These are phyloP conservation scores for Cecidostiba fungosa DNA, from an alignment of 2,888 invertebrate genomes.

Conservation along the genomic window DNA sequence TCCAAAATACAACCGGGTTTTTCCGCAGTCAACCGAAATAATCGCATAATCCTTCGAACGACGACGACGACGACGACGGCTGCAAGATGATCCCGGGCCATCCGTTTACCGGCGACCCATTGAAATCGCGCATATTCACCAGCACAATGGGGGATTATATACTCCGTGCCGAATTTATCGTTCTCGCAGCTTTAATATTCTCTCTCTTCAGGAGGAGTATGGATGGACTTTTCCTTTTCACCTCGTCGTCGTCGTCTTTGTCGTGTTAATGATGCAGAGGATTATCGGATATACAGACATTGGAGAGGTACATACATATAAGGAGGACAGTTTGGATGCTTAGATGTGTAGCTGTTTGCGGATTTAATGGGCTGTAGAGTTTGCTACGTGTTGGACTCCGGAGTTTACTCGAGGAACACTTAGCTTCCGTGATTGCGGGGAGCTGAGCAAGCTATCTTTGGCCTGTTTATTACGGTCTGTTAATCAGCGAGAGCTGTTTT, in stretches of 20 bases:
- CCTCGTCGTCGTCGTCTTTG: not conserved
- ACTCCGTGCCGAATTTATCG: slow-evolving; percentile 13
- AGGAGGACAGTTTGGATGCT: not conserved
- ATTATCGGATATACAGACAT: not conserved
- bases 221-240: not conserved
- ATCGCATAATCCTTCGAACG: not conserved
- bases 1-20: not conserved
- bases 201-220: not conserved
- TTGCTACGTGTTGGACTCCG: not conserved
- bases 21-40: not conserved
- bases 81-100: not conserved
- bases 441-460: not conserved
- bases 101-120: not conserved
- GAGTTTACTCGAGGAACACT: not conserved
- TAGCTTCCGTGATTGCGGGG: not conserved
- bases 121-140: not conserved
- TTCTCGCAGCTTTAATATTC: not conserved
- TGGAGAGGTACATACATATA: too few species aligned
- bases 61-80: not conserved
- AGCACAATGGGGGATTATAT: not conserved
- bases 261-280: not conserved
- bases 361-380: not conserved
- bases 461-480: not conserved
- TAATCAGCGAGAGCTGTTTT: not conserved
- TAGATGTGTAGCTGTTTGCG: not conserved